Evolutionary conservation across 1,140 invertebrate species (phyloP).

Genomic region (Agrilus planipennis): DNA sequence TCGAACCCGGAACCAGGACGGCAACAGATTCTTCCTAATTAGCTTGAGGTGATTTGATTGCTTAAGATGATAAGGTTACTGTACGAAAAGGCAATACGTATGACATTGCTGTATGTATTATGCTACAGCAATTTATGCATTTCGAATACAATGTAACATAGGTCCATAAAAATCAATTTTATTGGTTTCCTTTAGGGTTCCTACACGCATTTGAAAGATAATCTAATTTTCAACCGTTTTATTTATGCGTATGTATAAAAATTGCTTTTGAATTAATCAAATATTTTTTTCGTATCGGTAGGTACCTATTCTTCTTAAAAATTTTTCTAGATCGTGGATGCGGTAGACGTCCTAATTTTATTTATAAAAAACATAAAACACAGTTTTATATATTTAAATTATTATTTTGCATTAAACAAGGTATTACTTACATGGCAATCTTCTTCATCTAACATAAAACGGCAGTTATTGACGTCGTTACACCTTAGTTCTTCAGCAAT

Average conservation of each 20-base stretch:
- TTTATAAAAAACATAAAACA: too few relatives aligned
- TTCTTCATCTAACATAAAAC: slow-evolving; percentile 73
- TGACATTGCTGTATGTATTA: not conserved
- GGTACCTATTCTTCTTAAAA: too few relatives aligned
- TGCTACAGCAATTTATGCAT: not conserved
- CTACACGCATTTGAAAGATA: too few relatives aligned
- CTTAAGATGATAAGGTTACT: not conserved
- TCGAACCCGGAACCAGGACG: not conserved
- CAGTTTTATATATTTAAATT: too few relatives aligned
- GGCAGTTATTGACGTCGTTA: slow-evolving; percentile 64
- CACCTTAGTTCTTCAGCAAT: slow-evolving; percentile 60
- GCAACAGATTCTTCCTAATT: too few relatives aligned
- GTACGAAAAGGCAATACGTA: not conserved
- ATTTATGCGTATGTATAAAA: too few relatives aligned
- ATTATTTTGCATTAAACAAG: too few relatives aligned
- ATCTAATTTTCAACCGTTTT: too few relatives aligned
- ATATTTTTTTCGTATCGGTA: too few relatives aligned
- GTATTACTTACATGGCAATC: slow-evolving; percentile 53
- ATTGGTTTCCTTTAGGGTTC: not conserved
- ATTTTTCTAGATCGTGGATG: too few relatives aligned
- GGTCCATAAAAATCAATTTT: not conserved
- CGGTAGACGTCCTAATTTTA: too few relatives aligned
- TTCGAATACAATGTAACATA: not conserved
- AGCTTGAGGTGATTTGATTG: not conserved
- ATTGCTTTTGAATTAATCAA: too few relatives aligned